Evolutionary conservation across 64 coral and sea anemone species (phyloP).

Genomic region (Pachyseris speciosa): DNA sequence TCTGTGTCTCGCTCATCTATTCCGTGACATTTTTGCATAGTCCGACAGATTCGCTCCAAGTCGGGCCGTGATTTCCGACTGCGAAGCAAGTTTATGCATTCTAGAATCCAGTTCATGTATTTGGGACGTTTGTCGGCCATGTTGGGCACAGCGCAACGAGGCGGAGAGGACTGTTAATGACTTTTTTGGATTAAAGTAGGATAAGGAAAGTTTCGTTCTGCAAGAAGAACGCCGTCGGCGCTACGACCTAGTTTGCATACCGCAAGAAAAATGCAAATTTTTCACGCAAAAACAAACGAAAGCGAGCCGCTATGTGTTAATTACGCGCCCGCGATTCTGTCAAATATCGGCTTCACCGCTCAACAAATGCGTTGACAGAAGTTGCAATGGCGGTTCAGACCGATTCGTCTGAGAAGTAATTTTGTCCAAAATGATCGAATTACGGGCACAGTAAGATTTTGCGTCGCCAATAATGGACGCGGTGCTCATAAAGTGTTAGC

Average conservation of each 20-base stretch:
- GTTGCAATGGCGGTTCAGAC: constrained; percentile 18
- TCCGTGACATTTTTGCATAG: constrained; percentile 99
- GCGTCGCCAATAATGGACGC: not conserved
- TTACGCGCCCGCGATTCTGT: not conserved
- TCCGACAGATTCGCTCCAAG: constrained; percentile 95
- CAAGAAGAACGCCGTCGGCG: not conserved
- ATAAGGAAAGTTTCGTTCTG: constrained; percentile 9
- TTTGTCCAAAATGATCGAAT: not conserved
- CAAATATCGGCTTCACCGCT: not conserved
- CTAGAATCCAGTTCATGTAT: constrained; percentile 98
- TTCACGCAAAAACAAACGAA: constrained; percentile 23
- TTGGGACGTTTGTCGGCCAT: constrained; percentile 82
- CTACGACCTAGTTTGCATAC: constrained; percentile 16
- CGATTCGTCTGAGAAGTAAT: not conserved
- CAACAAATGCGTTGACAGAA: constrained; percentile 27
- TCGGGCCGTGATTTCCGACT: constrained; percentile 97
- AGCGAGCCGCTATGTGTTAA: not conserved
- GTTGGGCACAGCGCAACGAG: not conserved
- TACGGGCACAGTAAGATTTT: not conserved
- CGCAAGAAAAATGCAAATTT: constrained; percentile 19
- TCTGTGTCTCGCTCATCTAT: constrained; percentile 91
- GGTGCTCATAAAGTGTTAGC: not conserved
- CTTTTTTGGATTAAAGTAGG: not conserved
- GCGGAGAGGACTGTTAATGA: not conserved
- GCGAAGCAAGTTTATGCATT: constrained; percentile 95